These are phyloP conservation scores for Aleiodes sp. DNA, from an alignment of 1,140 invertebrate genomes.

Conservation along the genomic window DNA sequence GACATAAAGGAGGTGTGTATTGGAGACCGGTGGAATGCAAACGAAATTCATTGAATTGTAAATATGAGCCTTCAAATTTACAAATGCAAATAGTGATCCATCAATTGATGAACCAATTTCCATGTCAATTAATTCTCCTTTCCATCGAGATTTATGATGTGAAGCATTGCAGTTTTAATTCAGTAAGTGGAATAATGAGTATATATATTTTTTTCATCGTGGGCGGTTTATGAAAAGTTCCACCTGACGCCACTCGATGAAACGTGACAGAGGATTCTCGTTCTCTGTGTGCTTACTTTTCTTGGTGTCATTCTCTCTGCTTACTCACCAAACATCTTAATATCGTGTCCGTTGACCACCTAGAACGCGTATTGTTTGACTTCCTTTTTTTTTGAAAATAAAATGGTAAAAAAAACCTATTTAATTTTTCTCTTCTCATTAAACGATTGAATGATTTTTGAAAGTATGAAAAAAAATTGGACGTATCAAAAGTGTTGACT, in stretches of 20 bases:
- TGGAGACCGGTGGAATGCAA: too few relatives aligned
- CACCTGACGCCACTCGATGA: not conserved
- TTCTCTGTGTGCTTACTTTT: not conserved
- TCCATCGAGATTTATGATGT: too few relatives aligned
- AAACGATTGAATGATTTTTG: too few relatives aligned
- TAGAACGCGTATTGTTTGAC: not conserved
- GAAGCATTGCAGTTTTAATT: too few relatives aligned
- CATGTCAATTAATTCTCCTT: too few relatives aligned
- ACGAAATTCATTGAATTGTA: too few relatives aligned
- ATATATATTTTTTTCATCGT: not conserved
- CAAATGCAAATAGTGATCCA: too few relatives aligned
- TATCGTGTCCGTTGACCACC: slow-evolving; percentile 32
- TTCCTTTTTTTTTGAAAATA: slow-evolving; percentile 8
- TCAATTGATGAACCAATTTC: too few relatives aligned
- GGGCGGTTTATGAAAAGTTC: slow-evolving; percentile 15
- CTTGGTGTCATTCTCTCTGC: slow-evolving; percentile 30
- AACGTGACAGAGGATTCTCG: slow-evolving; percentile 23
- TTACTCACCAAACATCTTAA: slow-evolving; percentile 54
- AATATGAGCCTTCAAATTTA: too few relatives aligned
- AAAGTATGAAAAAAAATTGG: not conserved
- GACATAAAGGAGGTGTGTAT: too few relatives aligned
- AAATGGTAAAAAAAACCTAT: not conserved
- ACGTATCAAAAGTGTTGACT: not conserved
- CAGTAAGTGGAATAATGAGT: not conserved
- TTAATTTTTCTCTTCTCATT: not conserved